Conservation (phyloP, 2,113 vertebrate species). For the Phaethornis superciliosus region DNA sequence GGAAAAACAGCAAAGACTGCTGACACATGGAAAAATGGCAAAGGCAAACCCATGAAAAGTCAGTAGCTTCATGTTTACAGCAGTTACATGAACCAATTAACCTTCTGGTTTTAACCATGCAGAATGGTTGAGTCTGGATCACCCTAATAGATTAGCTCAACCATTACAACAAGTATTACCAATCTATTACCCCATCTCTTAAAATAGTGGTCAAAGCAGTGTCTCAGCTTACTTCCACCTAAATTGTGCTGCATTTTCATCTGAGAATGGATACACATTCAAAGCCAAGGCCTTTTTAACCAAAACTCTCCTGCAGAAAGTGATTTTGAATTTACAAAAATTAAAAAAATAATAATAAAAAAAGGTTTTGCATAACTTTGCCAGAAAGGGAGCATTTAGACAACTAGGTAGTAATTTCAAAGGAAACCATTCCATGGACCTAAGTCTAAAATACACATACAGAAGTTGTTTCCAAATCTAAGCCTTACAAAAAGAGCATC, state of each 20-base stretch:
- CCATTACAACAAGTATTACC: neutral
- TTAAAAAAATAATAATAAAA: neutral
- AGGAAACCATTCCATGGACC: neutral
- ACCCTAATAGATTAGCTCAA: neutral
- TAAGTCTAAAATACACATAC: neutral
- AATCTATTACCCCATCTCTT: neutral
- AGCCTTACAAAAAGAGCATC: neutral
- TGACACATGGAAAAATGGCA: constrained; percentile 17
- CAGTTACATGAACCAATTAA: neutral
- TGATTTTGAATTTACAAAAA: neutral
- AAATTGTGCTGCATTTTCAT: neutral
- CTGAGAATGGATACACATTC: neutral
- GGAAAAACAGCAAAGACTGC: constrained; percentile 25
- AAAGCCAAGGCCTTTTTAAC: neutral
- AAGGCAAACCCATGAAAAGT: neutral
- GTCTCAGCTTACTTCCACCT: neutral
- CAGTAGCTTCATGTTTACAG: neutral
- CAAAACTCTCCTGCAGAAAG: neutral
- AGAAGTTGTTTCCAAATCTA: neutral
- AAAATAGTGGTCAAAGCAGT: neutral
- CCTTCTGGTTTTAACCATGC: neutral
- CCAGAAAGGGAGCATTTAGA: neutral
- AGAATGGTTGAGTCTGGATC: neutral
- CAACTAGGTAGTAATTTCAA: neutral
- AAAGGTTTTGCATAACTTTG: neutral